Percentiles rank a stretch among this genome's conserved stretches.
Conservation (phyloP, 2,888 invertebrate species). For the Xestia rhomboidea region DNA sequence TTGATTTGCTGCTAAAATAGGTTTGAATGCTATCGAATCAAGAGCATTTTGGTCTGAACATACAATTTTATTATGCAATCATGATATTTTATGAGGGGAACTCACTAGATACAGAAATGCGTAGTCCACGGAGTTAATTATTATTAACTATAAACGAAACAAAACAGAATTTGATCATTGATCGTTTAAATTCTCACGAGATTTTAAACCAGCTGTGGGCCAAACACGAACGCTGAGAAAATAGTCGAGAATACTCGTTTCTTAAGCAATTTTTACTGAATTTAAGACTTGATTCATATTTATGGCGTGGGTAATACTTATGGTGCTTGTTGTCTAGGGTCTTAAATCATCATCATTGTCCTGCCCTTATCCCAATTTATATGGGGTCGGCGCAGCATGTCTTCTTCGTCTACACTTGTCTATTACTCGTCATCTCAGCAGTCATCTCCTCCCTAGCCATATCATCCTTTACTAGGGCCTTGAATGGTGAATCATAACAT, state of each 20-base stretch:
- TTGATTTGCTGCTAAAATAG: fast-evolving
- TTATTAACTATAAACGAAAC: too few relatives aligned
- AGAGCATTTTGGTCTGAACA: not conserved
- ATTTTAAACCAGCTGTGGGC: not conserved
- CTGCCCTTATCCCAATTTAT: too few relatives aligned
- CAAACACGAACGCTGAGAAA: too few relatives aligned
- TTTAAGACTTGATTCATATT: not conserved
- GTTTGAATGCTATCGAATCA: not conserved
- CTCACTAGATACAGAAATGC: not conserved
- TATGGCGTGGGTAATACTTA: not conserved
- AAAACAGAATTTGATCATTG: too few relatives aligned
- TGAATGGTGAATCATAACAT: not conserved
- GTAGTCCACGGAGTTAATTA: not conserved
- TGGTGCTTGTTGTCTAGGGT: not conserved
- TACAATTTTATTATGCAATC: not conserved
- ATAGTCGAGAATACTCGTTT: too few relatives aligned
- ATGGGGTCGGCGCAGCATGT: too few relatives aligned
- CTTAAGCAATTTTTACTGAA: not conserved
- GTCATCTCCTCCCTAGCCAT: too few relatives aligned
- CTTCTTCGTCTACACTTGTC: too few relatives aligned
- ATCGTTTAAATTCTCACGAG: too few relatives aligned
- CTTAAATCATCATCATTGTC: too few relatives aligned
- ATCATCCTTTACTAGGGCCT: too few relatives aligned
- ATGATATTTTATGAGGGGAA: not conserved
- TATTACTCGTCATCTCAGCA: too few relatives aligned